Evolutionary conservation across 2,888 invertebrate species (phyloP).

Genomic region (Teinopalpus imperialis): DNA sequence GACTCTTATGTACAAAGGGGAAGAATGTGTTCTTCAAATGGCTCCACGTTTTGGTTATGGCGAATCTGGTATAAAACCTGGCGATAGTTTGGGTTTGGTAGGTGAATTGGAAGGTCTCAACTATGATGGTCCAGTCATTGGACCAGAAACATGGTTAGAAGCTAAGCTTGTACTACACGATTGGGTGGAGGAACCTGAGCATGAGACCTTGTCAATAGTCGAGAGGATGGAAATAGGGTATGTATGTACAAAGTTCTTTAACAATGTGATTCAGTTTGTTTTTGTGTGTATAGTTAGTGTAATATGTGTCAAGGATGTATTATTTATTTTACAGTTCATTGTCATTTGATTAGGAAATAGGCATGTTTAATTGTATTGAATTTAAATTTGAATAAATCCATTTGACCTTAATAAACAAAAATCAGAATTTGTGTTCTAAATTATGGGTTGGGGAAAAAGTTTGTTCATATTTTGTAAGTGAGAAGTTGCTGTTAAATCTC

Average conservation of each 20-base stretch:
- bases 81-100: conserved; percentile 64
- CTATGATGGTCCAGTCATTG: conserved; percentile 82
- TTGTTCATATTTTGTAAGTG: no score
- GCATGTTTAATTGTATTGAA: conserved; percentile 26
- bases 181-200: conserved; percentile 85
- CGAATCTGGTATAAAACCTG: conserved; percentile 83
- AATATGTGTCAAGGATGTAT: conserved; percentile 35
- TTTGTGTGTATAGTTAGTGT: conserved; percentile 1
- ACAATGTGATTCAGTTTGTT: no score
- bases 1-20: conserved; percentile 92
- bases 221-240: conserved; percentile 90
- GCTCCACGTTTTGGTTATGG: conserved; percentile 93
- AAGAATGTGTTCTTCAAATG: conserved; percentile 87
- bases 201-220: conserved; percentile 84
- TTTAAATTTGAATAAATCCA: conserved; percentile 16
- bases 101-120: conserved; percentile 54
- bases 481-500: no score
- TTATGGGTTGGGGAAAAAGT: no score
- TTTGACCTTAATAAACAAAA: no score
- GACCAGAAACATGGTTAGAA: conserved; percentile 83
- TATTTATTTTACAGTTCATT: conserved; percentile 31
- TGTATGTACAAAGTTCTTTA: no score
- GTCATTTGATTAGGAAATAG: conserved; percentile 31
- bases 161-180: conserved; percentile 88
- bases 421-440: no score